Evolutionary conservation across 2,797 vertebrate species (phyloP), one percentile per base, ranked within the genome.

Genomic region (Bovichtus variegatus): DNA sequence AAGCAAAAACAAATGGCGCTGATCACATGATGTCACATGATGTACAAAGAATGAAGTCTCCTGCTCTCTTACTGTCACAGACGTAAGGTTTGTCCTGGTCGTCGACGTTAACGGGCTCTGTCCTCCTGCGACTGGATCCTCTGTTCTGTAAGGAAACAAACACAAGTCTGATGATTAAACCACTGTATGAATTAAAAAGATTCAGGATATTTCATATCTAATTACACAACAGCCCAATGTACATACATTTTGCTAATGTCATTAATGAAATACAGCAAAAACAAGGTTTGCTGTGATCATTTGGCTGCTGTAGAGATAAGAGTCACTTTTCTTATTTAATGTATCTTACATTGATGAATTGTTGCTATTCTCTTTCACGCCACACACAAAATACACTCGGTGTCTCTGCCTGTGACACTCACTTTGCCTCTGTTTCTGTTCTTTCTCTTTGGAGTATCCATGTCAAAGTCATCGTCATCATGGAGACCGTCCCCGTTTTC

Each of bases 71-170:
- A 99, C 98, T 99, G 95, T 99, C 98, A 92, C 98, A 99, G 95
- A 99, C 97, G 87, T 98, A 99, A 78, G 98, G 98, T 91, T 99
- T 99, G 92, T 99, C 98, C 34, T 97, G 97, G 85, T 99, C 98
- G 25, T 99, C 98, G 49, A 82, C 93, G 84, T 95, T 96, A 55
- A 96, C 94, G 5, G 96, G 93, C 47, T 98, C 97, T 9, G 96
- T 94, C 89, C 96, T 96, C 91, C 96, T 96, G 82, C 97, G 97
- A 75, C 95, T 96, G 49, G 97, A 96, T 76, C 97, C 96, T 83
- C 97, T 96, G 92, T 96, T 97, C 98, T 99, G 93, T 51, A 55
- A 65, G 27, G 25, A 71, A 82, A 88, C 40, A 53, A 67, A 25
- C 2, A 63, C 1, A 34, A 8, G 2, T 0, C 4, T 6, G 23